Evolutionary conservation across 30 jellyfish, hydroid and myxozoan genomes (phyloP), one percentile per base, ranked within the genome.

Genomic region (Aurelia aurita complex sp. Pacific): DNA sequence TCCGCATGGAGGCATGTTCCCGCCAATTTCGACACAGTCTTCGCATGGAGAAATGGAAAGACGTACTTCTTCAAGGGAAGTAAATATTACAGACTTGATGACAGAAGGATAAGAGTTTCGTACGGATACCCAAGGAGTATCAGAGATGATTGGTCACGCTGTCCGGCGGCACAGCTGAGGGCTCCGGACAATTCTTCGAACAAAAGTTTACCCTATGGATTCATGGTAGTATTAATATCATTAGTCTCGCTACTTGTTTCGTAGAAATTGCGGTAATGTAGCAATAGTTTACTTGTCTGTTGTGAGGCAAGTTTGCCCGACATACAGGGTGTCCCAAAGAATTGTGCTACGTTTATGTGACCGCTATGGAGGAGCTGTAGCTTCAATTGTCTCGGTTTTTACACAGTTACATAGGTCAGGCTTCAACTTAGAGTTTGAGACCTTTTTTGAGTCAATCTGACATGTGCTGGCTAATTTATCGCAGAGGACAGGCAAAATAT

Each of bases 1-100:
- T 17, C 60, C 10, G 94, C 92, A 2, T 94, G 98, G 98, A 83
- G 72, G 60, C 91, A 91, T 19, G 85, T 94, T n/a, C 98, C 98
- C 3, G 81, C 61, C 9, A 74, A 89, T 74, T 63, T 94, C 7
- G 97, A 94, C 81, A 66, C 91, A 8, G 98, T 88, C 5, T 89
- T 89, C 60, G 89, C 89, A 12, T 94, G 98, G 98, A 94, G 94
- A 32, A 83, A 88, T 53, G 90, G 96, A 19, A 82, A 81, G 32
- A 89, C 97, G 55, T 94, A 94, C 60, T 94, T 94, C 85, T 94
- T 94, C 71, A 94, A 89, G 79, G 97, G 85, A 0, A 73, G 73
- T 23, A 60, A 53, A 68, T 91, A 91, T 61, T 91, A 77, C 65
- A 68, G 98, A 59, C 54, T 85, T 18, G 85, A 78, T 65, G 90